phyloP scores from a whole-genome alignment of 2,113 vertebrate species.

The Columba livia region DNA sequence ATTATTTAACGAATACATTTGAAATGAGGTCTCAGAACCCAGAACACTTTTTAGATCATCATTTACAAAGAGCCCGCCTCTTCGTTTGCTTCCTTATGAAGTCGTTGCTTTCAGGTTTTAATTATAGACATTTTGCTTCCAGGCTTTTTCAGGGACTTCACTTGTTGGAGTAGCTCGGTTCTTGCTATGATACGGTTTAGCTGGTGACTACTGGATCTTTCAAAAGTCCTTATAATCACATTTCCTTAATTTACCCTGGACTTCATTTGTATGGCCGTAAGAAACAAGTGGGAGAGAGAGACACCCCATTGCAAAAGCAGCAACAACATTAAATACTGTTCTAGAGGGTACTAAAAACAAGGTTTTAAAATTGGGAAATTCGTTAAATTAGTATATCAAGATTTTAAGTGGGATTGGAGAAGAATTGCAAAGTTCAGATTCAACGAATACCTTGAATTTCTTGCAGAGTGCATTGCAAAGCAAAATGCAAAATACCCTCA shows the following conservation, averaged over 20 bases:
- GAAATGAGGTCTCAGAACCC: constrained; percentile 41
- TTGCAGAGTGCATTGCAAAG: neutral
- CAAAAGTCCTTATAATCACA: neutral
- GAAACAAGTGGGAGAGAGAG: neutral
- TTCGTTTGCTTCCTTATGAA: constrained; percentile 10
- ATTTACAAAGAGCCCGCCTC: constrained; percentile 8
- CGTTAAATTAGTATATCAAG: neutral
- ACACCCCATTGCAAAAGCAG: neutral
- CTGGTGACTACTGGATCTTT: neutral
- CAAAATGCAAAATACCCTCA: neutral
- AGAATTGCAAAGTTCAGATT: neutral
- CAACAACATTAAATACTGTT: neutral
- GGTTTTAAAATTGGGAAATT: neutral
- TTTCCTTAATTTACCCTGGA: neutral
- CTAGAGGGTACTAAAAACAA: neutral
- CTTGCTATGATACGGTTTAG: neutral
- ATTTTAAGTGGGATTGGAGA: neutral
- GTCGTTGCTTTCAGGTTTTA: constrained; percentile 43
- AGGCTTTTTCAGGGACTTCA: neutral
- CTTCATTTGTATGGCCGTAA: neutral
- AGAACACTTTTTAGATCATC: constrained; percentile 33
- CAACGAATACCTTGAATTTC: neutral
- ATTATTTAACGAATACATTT: constrained; percentile 61
- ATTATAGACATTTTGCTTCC: constrained; percentile 30
- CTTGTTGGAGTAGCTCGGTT: neutral